phyloP scores from a whole-genome alignment of 2,888 invertebrate species.

The Rhimphoctona megacephalus region DNA sequence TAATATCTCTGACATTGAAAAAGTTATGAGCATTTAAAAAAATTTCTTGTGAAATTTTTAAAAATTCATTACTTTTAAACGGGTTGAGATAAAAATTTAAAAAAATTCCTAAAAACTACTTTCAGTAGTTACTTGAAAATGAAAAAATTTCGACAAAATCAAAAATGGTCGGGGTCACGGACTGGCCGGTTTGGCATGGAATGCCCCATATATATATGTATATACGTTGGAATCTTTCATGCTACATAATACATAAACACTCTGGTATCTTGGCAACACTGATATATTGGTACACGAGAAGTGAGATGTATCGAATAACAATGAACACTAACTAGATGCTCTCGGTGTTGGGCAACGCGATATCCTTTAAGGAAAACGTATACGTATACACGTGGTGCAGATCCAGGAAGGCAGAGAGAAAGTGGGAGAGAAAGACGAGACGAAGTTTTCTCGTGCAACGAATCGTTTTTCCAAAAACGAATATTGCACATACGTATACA shows the following conservation, averaged over 20 bases:
- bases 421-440: not conserved
- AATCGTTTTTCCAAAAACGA: not conserved
- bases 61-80: no score
- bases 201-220: no score
- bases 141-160: no score
- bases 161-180: no score
- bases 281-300: constrained; percentile 36
- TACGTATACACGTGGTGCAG: constrained; percentile 24
- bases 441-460: not conserved
- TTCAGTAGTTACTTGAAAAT: no score
- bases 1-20: no score
- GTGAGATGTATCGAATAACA: constrained; percentile 59
- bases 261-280: constrained; percentile 27
- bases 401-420: not conserved
- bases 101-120: no score
- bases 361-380: constrained; percentile 43
- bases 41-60: no score
- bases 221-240: constrained; percentile 30
- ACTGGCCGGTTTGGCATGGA: no score
- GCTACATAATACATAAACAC: constrained; percentile 48
- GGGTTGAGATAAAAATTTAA: no score
- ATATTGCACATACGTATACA: not conserved
- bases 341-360: constrained; percentile 48
- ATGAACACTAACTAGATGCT: constrained; percentile 60
- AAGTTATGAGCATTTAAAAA: no score